Base-by-base conservation (phyloP, 2,113 vertebrate genomes). In the Tretioscincus oriximinensis region DNA sequence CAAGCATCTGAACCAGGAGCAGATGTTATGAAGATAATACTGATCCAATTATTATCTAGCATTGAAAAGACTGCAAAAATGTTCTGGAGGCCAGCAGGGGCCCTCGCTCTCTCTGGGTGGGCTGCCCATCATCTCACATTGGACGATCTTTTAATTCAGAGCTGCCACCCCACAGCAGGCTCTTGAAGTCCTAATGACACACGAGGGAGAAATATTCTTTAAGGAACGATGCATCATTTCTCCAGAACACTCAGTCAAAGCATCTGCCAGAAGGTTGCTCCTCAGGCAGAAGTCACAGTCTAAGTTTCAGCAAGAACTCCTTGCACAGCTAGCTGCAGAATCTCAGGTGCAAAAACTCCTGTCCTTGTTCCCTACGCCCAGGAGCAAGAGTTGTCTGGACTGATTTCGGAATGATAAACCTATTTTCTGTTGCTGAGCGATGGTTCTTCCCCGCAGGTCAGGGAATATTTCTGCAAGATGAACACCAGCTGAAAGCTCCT, bases 31-130 rank as follows among this genome's bases (percentile, higher is more conserved):
- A 87, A 69, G 31, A 61, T 69, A 86, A 69, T 69, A 88, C 87
- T 89, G 86, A 84, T 84, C 78, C 85, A 90, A 7, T 91, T 90
- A 89, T 87, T 87, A 87, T 83, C 86, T 87, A 84, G 77, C 84
- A 31, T 76, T 79, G 14, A 66, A 83, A 77, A 85, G 70, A 74
- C 78, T 79, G 22, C 24, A 66, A 78, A 69, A 88, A 74, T 76
- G 70, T 79, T 88, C 86, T 84, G 67, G 85, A 88, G 81, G 84
- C 81, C 74, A 77, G 31, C 88, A 49, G 0, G 35, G 78, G 58
- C 0, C 0, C 31, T 82, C 80, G 45, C 26, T 74, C 64, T 90
- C 65, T 82, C 84, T 92, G 90, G 87, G 91, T 92, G 91, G 89
- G 72, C 90, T 81, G 45, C 24, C 9, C 4, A 10, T 83, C 78